A percentile compares a stretch with the other conserved stretches of the same genome.
Evolutionary conservation across 2,113 vertebrate genomes (phyloP).

Genomic region (Antennarius striatus): DNA sequence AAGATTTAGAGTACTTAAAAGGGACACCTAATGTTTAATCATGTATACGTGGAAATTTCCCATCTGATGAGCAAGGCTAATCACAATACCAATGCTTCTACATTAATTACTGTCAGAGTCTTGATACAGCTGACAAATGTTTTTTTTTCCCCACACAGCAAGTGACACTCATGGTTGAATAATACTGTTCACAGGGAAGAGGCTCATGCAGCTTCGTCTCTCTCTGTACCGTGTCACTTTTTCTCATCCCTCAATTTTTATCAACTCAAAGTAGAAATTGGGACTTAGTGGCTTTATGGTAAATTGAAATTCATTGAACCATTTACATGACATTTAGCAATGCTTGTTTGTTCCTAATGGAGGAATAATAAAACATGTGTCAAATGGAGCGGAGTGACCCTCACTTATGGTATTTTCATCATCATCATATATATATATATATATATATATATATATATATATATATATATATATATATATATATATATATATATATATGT

Average conservation of each 20-base stretch:
- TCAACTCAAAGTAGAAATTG: conserved; percentile 73
- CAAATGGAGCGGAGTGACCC: conserved; percentile 51
- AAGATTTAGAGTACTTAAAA: too few species aligned
- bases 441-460: too few species aligned
- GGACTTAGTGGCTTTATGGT: conserved; percentile 63
- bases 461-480: too few species aligned
- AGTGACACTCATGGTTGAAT: conserved; percentile 49
- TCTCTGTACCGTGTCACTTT: conserved; percentile 26
- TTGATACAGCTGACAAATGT: conserved; percentile 61
- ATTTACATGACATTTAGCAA: conserved; percentile 75
- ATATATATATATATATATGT: too few species aligned
- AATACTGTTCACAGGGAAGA: conserved; percentile 36
- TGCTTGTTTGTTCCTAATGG: conserved; percentile 56
- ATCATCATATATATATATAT: too few species aligned
- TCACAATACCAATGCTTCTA: conserved; percentile 45
- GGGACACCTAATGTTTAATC: conserved; percentile 24
- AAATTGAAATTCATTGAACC: conserved; percentile 76
- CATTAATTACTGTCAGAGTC: conserved; percentile 54
- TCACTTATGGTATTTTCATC: conserved; percentile 35
- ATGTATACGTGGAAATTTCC: conserved; percentile 28
- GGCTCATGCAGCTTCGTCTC: conserved; percentile 42
- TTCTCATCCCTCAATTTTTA: conserved; percentile 64
- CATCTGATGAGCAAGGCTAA: conserved; percentile 49
- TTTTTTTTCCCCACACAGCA: conserved; percentile 30
- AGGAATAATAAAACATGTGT: conserved; percentile 68